Evolutionary conservation across 2,113 vertebrate species (phyloP).

Genomic region (Hippopotamus amphibius): DNA sequence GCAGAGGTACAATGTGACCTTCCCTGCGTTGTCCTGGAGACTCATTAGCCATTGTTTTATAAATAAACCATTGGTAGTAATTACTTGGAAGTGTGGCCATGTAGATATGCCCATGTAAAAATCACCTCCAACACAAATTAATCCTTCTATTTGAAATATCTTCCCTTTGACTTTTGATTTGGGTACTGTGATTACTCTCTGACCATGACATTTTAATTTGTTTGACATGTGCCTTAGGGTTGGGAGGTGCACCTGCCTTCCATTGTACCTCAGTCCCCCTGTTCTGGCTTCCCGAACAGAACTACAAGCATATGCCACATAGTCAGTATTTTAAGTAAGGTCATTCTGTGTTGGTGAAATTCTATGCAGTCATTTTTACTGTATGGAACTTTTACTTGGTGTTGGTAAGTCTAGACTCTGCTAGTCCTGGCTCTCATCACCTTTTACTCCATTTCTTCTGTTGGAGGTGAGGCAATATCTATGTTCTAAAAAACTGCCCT

Average conservation of each 20-base stretch:
- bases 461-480: not conserved
- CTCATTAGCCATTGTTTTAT: not conserved
- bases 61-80: not conserved
- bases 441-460: not conserved
- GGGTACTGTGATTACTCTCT: not conserved
- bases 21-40: not conserved
- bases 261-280: not conserved
- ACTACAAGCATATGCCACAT: not conserved
- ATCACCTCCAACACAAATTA: not conserved
- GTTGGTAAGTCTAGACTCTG: not conserved
- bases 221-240: not conserved
- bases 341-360: not conserved
- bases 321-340: conserved; percentile 35
- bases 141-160: not conserved
- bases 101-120: not conserved
- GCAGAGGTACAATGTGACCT: not conserved
- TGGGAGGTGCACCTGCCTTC: not conserved
- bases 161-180: not conserved
- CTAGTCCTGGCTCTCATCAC: not conserved
- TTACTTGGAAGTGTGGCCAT: not conserved
- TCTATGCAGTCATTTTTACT: conserved; percentile 30
- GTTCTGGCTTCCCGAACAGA: not conserved
- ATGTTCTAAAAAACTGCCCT: not conserved
- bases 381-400: not conserved
- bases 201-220: not conserved